Conservation (phyloP, 2,888 invertebrate genomes). For the Lasioglossum vierecki region DNA sequence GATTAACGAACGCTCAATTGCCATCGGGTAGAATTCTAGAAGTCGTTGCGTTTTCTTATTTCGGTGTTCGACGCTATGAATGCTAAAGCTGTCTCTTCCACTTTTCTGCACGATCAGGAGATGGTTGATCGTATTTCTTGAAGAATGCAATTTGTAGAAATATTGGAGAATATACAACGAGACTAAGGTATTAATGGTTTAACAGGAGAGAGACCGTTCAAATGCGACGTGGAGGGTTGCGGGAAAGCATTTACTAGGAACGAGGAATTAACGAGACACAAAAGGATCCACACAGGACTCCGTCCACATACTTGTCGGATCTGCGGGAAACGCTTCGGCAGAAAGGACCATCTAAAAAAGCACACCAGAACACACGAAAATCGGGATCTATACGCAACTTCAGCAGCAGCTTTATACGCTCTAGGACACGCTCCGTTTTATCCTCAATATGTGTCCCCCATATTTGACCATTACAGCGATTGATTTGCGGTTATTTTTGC, state of each 20-base stretch:
- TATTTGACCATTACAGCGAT: constrained; percentile 44
- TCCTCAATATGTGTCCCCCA: constrained; percentile 68
- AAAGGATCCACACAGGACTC: constrained; percentile 94
- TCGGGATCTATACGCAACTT: constrained; percentile 71
- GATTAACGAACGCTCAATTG: background rate
- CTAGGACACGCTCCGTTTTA: constrained; percentile 54
- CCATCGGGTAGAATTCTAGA: background rate
- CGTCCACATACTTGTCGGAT: constrained; percentile 93
- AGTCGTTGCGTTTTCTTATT: too few species aligned
- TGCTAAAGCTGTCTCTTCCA: background rate
- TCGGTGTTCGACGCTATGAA: too few species aligned
- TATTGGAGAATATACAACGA: background rate
- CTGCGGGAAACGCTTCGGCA: constrained; percentile 96
- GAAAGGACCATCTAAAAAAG: constrained; percentile 97
- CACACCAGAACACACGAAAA: constrained; percentile 92
- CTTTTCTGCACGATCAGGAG: background rate
- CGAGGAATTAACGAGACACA: constrained; percentile 96
- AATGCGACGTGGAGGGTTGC: constrained; percentile 93
- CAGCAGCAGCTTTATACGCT: constrained; percentile 66
- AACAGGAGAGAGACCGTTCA: constrained; percentile 93
- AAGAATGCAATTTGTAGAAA: background rate
- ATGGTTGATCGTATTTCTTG: too few species aligned
- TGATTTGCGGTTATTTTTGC: background rate
- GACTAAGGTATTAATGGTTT: background rate
- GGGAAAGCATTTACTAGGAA: constrained; percentile 96